Percentiles rank a stretch among this genome's conserved stretches.
Conservation (phyloP, 1,140 invertebrate genomes). For the Sycophila sp. region DNA sequence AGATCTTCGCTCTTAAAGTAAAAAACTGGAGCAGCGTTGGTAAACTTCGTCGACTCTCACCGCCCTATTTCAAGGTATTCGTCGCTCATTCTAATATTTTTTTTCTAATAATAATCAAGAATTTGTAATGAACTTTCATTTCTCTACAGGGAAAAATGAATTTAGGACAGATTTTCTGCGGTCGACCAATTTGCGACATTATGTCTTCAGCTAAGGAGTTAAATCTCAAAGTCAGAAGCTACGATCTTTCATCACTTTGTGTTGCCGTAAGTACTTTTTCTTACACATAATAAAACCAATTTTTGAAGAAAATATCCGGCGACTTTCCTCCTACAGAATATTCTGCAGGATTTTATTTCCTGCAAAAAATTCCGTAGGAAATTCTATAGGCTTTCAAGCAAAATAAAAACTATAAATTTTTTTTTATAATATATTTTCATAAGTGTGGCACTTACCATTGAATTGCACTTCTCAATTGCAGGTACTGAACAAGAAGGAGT, state of each 20-base stretch:
- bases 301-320: too few relatives aligned
- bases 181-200: slow-evolving; percentile 92
- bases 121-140: not conserved
- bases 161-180: slow-evolving; percentile 71
- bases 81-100: not conserved
- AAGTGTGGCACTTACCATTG: too few relatives aligned
- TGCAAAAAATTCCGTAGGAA: too few relatives aligned
- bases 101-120: not conserved
- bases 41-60: slow-evolving; percentile 76
- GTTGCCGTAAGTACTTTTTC: slow-evolving; percentile 65
- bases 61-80: slow-evolving; percentile 50
- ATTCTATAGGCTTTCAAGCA: too few relatives aligned
- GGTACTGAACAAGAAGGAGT: slow-evolving; percentile 77
- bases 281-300: slow-evolving; percentile 2
- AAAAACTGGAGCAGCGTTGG: slow-evolving; percentile 92
- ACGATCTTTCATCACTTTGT: slow-evolving; percentile 88
- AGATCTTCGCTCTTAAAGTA: slow-evolving; percentile 79
- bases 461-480: too few relatives aligned
- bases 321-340: too few relatives aligned
- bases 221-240: slow-evolving; percentile 85
- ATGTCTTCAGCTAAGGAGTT: slow-evolving; percentile 94
- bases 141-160: slow-evolving; percentile 60
- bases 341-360: too few relatives aligned
- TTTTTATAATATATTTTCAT: too few relatives aligned
- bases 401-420: too few relatives aligned